A percentile compares a stretch with the other conserved stretches of the same genome.
phyloP scores from a whole-genome alignment of 2,113 vertebrate genomes.

The Macrotus californicus region DNA sequence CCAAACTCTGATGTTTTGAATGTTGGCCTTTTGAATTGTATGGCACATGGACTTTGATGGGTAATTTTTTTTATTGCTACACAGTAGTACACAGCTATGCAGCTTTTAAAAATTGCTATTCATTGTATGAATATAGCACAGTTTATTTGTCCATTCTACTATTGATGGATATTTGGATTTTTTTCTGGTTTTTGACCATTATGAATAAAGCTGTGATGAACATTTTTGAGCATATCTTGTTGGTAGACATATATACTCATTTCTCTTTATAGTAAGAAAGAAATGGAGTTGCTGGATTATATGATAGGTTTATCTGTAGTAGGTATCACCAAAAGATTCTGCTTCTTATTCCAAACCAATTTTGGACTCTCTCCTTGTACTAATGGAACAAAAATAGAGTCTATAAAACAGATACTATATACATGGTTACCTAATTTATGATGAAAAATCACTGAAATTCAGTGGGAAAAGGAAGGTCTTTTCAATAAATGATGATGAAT shows the following conservation, averaged over 20 bases:
- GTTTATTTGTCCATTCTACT: neutral
- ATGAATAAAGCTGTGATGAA: neutral
- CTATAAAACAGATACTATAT: neutral
- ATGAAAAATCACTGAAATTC: neutral
- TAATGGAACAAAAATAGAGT: neutral
- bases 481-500: neutral
- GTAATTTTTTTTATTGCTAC: neutral
- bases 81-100: neutral
- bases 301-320: neutral
- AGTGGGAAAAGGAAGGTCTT: neutral
- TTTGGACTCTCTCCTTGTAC: neutral
- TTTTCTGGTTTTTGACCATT: neutral
- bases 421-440: neutral
- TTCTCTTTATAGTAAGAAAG: neutral
- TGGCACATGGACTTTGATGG: neutral
- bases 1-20: neutral
- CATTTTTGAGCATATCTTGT: neutral
- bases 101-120: neutral
- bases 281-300: neutral
- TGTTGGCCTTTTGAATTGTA: neutral
- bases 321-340: neutral
- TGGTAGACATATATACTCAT: neutral
- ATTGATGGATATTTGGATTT: neutral
- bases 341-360: neutral
- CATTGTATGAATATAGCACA: neutral